phyloP scores from a whole-genome alignment of 2,888 invertebrate species.

The Melanargia galathea region DNA sequence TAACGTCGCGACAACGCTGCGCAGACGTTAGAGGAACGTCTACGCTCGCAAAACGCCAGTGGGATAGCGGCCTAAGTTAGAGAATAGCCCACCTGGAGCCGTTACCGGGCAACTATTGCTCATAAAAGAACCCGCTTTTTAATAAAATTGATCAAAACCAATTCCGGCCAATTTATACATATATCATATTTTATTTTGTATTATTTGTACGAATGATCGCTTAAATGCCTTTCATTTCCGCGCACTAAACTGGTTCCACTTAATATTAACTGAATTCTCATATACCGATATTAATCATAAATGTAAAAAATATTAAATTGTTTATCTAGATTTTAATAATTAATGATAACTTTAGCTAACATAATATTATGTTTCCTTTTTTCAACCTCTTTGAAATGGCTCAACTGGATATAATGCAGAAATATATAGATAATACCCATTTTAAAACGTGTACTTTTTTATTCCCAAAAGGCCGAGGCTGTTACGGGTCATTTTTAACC shows the following conservation, averaged over 20 bases:
- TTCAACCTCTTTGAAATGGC: background rate
- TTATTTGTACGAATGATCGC: background rate
- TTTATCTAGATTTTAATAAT: background rate
- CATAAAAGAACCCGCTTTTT: background rate
- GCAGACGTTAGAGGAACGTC: too few relatives aligned
- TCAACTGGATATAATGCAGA: too few relatives aligned
- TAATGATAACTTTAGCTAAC: background rate
- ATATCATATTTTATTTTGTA: slow-evolving; percentile 2
- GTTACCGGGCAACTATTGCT: too few relatives aligned
- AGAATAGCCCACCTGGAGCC: too few relatives aligned
- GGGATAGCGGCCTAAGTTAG: too few relatives aligned
- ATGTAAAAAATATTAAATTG: too few relatives aligned
- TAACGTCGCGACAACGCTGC: too few relatives aligned
- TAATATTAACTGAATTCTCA: background rate
- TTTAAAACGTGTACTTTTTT: too few relatives aligned
- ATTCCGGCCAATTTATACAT: slow-evolving; percentile 11
- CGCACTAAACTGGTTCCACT: background rate
- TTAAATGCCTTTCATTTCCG: slow-evolving; percentile 18
- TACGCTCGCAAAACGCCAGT: too few relatives aligned
- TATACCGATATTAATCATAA: background rate
- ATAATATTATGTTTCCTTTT: background rate
- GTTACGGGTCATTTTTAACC: too few relatives aligned
- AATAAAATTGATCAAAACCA: background rate
- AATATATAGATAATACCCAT: too few relatives aligned
- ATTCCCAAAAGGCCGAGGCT: too few relatives aligned